phyloP scores from a whole-genome alignment of 2,888 invertebrate species.

The Metellina segmentata region DNA sequence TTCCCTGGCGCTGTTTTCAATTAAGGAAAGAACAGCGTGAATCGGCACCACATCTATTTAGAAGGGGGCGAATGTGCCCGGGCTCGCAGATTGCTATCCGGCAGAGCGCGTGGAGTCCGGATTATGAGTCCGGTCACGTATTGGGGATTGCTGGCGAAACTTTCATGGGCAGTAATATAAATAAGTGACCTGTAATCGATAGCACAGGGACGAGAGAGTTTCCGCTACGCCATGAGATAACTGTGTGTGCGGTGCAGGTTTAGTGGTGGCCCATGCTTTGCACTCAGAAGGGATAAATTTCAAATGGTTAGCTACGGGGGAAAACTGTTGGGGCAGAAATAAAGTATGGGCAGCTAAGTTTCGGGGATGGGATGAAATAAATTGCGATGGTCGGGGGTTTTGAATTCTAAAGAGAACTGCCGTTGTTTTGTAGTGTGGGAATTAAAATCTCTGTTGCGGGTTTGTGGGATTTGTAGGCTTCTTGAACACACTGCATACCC shows the following conservation, averaged over 20 bases:
- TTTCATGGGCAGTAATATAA: slow-evolving; percentile 75
- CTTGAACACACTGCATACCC: too few relatives aligned
- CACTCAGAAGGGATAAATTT: slow-evolving; percentile 17
- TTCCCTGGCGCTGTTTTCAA: slow-evolving; percentile 63
- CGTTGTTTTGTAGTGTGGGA: not conserved
- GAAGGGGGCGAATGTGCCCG: slow-evolving; percentile 22
- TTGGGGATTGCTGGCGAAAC: slow-evolving; percentile 64
- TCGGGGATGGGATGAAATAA: not conserved
- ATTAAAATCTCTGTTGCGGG: not conserved
- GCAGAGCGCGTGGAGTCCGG: slow-evolving; percentile 12
- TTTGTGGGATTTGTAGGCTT: not conserved
- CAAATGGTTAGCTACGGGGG: not conserved
- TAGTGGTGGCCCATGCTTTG: slow-evolving; percentile 1
- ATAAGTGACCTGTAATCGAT: slow-evolving; percentile 75
- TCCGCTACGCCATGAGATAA: slow-evolving; percentile 4
- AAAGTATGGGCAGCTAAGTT: slow-evolving; percentile 17
- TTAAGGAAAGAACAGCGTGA: slow-evolving; percentile 65
- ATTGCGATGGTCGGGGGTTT: not conserved
- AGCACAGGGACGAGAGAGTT: slow-evolving; percentile 17
- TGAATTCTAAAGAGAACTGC: not conserved
- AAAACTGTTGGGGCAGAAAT: not conserved
- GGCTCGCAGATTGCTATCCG: slow-evolving; percentile 38
- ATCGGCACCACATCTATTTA: slow-evolving; percentile 60
- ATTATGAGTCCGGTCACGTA: slow-evolving; percentile 74
- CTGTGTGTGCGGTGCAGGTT: not conserved